Conservation (phyloP, 2,888 invertebrate genomes). For the Eupithecia dodoneata region DNA sequence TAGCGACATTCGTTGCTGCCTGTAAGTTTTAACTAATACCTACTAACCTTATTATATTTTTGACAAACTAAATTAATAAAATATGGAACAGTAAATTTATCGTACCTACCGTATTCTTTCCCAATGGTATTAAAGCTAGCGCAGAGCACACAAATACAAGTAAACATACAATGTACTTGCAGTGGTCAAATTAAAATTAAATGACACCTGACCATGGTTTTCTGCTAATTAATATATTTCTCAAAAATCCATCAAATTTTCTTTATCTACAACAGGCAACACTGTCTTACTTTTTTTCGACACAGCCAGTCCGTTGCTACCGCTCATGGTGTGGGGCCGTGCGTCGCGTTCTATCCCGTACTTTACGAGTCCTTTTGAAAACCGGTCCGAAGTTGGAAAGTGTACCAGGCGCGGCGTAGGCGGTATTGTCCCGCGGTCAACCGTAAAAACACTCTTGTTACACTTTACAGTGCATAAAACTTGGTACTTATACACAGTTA, state of each 20-base stretch:
- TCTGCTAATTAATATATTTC: too few relatives aligned
- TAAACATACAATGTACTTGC: too few relatives aligned
- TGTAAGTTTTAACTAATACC: too few relatives aligned
- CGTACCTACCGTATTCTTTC: too few relatives aligned
- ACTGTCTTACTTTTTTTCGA: slow-evolving; percentile 56
- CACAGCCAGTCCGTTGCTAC: slow-evolving; percentile 59
- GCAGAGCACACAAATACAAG: too few relatives aligned
- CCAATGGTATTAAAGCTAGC: too few relatives aligned
- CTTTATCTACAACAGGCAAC: slow-evolving; percentile 54
- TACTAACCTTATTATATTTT: too few relatives aligned
- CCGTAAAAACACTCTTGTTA: slow-evolving; percentile 66
- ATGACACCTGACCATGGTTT: too few relatives aligned
- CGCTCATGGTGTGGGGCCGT: slow-evolving; percentile 54
- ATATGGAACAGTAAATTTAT: too few relatives aligned
- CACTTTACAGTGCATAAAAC: slow-evolving; percentile 48
- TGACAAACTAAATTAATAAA: too few relatives aligned
- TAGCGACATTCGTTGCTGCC: too few relatives aligned
- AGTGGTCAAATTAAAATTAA: too few relatives aligned
- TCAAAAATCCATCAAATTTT: slow-evolving; percentile 38
- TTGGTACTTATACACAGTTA: slow-evolving; percentile 38
- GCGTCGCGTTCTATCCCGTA: slow-evolving; percentile 51
- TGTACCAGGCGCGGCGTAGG: slow-evolving; percentile 78
- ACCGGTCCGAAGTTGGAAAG: slow-evolving; percentile 75
- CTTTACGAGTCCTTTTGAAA: slow-evolving; percentile 76
- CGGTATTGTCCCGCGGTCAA: slow-evolving; percentile 71